phyloP scores from a whole-genome alignment of 2,113 vertebrate species.

The Gulo gulo region DNA sequence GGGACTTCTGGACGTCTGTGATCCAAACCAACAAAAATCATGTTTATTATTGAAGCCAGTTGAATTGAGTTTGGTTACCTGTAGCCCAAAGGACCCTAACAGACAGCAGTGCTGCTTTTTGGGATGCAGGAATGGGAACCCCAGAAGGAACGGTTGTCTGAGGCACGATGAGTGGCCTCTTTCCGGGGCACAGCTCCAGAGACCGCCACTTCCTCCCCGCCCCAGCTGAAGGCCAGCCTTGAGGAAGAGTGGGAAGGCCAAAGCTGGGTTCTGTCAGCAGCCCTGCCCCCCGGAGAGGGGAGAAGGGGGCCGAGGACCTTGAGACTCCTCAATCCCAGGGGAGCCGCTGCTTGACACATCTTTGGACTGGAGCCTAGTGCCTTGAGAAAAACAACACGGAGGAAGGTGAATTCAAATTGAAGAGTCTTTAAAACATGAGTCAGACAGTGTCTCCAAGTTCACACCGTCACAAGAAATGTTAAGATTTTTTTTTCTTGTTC shows the following conservation, averaged over 20 bases:
- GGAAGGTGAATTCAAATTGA: constrained; percentile 64
- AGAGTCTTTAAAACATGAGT: constrained; percentile 64
- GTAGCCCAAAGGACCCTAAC: neutral
- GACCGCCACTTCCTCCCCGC: neutral
- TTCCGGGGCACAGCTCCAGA: neutral
- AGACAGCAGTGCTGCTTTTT: neutral
- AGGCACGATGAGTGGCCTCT: neutral
- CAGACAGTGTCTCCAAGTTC: constrained; percentile 69
- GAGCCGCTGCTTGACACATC: constrained; percentile 54
- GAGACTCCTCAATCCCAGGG: neutral
- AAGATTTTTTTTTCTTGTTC: constrained; percentile 16
- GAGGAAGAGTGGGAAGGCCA: neutral
- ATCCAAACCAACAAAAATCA: neutral
- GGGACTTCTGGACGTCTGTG: neutral
- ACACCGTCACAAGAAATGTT: constrained; percentile 41
- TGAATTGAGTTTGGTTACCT: neutral
- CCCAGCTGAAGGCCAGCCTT: neutral
- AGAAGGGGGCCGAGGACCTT: neutral
- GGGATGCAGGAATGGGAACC: neutral
- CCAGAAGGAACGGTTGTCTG: neutral
- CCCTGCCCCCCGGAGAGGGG: neutral
- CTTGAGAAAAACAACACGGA: constrained; percentile 67
- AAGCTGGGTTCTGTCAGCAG: neutral
- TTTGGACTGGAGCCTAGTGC: constrained; percentile 32
- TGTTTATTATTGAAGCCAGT: neutral